Percentiles rank a stretch among this genome's conserved stretches.
Evolutionary conservation across 2,797 vertebrate genomes (phyloP).

Genomic region (Spinus pinus): DNA sequence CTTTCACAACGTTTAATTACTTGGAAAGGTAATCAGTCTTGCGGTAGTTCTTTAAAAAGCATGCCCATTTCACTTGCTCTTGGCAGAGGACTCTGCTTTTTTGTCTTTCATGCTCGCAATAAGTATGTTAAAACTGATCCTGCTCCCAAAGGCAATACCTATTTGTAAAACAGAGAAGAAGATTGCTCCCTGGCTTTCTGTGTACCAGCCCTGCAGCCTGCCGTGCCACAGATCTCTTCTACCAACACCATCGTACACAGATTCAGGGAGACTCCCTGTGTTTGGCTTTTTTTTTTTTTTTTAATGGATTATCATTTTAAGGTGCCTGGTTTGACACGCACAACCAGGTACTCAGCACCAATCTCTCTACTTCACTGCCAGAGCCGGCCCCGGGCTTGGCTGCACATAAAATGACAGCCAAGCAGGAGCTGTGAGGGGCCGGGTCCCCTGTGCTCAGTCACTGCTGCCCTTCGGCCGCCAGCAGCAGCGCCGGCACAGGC

Average conservation of each 20-base stretch:
- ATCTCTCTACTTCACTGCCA: not conserved
- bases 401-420: not conserved
- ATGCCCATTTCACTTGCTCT: conserved; percentile 62
- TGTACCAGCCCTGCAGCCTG: not conserved
- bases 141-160: conserved; percentile 30
- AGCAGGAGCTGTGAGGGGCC: not conserved
- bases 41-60: conserved; percentile 58
- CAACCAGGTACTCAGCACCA: not conserved
- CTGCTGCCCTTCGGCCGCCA: not conserved
- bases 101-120: conserved; percentile 34
- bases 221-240: not conserved
- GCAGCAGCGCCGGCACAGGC: not conserved
- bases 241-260: not conserved
- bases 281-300: not conserved
- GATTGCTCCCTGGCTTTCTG: conserved; percentile 6
- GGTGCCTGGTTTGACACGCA: not conserved
- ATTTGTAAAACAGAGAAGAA: conserved; percentile 19
- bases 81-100: conserved; percentile 51
- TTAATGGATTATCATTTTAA: not conserved
- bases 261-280: not conserved
- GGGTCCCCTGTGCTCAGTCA: not conserved
- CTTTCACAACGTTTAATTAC: conserved; percentile 73
- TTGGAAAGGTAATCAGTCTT: conserved; percentile 68
- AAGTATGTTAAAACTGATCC: conserved; percentile 18
- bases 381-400: not conserved